These are phyloP conservation scores for Meliscaeva auricollis DNA, from an alignment of 2,888 invertebrate genomes.

Conservation along the genomic window DNA sequence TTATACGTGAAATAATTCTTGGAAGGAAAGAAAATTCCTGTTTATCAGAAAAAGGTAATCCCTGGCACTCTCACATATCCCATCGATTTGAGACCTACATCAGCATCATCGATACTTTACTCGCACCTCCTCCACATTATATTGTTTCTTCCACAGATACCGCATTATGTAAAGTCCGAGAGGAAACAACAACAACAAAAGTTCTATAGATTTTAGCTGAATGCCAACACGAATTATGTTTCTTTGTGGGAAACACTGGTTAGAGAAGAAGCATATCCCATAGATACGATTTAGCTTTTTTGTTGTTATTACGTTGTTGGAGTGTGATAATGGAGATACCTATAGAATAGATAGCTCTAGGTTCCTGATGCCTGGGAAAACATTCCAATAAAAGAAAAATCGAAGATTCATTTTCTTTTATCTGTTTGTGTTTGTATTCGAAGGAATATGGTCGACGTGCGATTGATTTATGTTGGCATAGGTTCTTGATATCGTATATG, in stretches of 20 bases:
- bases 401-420: conserved; percentile 51
- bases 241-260: conserved; percentile 43
- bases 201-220: conserved; percentile 44
- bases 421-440: conserved; percentile 48
- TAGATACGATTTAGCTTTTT: conserved; percentile 20
- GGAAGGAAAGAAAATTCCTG: conserved; percentile 18
- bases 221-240: conserved; percentile 69
- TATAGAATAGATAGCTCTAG: conserved; percentile 1
- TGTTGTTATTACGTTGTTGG: conserved; percentile 13
- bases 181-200: conserved; percentile 19
- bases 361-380: conserved; percentile 20
- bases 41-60: conserved; percentile 62
- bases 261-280: conserved; percentile 24
- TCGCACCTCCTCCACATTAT: conserved; percentile 20
- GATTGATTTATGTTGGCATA: conserved; percentile 69
- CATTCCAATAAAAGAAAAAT: conserved; percentile 57
- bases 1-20: conserved; percentile 26
- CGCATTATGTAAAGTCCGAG: conserved; percentile 36
- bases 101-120: conserved; percentile 16
- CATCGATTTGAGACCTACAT: conserved; percentile 10
- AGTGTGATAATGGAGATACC: conserved; percentile 8
- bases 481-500: neutral
- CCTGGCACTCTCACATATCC: conserved; percentile 49
- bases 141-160: conserved; percentile 30
- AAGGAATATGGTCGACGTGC: conserved; percentile 35